Conservation (phyloP, 1,140 invertebrate species). For the Lordiphosa mommai region DNA sequence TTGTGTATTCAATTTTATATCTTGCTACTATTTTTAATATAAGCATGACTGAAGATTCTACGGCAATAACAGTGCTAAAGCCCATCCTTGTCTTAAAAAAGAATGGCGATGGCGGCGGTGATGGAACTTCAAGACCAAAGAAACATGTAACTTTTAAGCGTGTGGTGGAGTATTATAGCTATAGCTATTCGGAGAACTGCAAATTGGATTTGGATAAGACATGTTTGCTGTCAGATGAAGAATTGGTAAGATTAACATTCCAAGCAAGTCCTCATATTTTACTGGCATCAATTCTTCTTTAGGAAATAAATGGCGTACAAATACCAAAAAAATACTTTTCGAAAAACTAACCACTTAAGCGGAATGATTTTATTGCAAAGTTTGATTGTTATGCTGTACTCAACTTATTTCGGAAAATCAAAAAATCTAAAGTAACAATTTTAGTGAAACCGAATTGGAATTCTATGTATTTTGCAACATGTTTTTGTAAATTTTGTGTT, state of each 20-base stretch:
- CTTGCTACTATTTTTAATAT: background rate
- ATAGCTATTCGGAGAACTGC: slow-evolving; percentile 17
- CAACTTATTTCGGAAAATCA: no score
- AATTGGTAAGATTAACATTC: slow-evolving; percentile 6
- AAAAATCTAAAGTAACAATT: no score
- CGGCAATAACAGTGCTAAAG: background rate
- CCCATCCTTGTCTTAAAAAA: slow-evolving; percentile 16
- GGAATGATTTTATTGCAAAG: no score
- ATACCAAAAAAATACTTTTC: background rate
- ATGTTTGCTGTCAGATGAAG: background rate
- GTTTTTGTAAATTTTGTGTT: no score
- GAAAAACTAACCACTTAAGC: no score
- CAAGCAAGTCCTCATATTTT: background rate
- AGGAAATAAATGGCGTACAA: background rate
- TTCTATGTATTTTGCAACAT: no score
- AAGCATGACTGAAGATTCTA: background rate
- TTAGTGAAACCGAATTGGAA: no score
- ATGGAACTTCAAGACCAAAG: background rate
- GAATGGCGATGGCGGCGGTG: background rate
- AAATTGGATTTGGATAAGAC: background rate
- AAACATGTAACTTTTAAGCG: slow-evolving; percentile 40
- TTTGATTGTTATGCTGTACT: no score
- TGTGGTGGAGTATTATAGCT: slow-evolving; percentile 19
- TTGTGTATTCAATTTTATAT: background rate
- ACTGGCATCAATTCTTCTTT: no score